Evolutionary conservation across 2,797 vertebrate species (phyloP), one percentile per base, ranked within the genome.

Genomic region (Thripadectes ignobilis): DNA sequence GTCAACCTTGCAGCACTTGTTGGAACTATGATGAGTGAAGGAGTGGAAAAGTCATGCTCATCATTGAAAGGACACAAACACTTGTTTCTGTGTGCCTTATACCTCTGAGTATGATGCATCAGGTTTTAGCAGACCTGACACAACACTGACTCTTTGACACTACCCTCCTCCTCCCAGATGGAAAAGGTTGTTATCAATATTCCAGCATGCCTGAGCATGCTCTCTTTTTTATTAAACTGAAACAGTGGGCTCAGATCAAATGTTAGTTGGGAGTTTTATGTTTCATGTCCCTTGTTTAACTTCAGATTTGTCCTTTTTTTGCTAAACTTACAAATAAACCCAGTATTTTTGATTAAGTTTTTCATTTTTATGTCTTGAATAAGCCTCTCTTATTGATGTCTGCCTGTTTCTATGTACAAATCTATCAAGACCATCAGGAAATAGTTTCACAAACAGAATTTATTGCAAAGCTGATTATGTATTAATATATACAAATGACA

Each of bases 401-500:
- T 90, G 51, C 85, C 75, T 79, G n/a, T 85, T 96, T 91, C 88
- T 79, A 54, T 88, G 46, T 92, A 89, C 93, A 94, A 95, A 96
- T 95, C 88, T 95, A 97, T 89, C 95, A 97, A 91, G 95, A 94
- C 97, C 91, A 93, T 96, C 96, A 95, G 94, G 94, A 97, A 97
- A 96, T 89, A 71, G 75, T 93, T 97, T 92, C 93, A 76, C 91
- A 93, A 95, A 95, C 96, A 97, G 83, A 95, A 97, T 97, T 97
- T 97, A 97, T 97, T 97, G 96, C 93, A 97, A 97, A 97, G 89
- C 96, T 95, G 92, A 97, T 97, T 97, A 96, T 62, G 82, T 97
- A 97, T 98, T 97, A 97, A 97, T 97, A 93, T 95, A 98, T 98
- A 98, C 96, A 97, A 97, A 97, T 97, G 96, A 97, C 95, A 96